Base-by-base conservation (phyloP, 2,797 vertebrate genomes). In the Phrynocephalus vlangalii region DNA sequence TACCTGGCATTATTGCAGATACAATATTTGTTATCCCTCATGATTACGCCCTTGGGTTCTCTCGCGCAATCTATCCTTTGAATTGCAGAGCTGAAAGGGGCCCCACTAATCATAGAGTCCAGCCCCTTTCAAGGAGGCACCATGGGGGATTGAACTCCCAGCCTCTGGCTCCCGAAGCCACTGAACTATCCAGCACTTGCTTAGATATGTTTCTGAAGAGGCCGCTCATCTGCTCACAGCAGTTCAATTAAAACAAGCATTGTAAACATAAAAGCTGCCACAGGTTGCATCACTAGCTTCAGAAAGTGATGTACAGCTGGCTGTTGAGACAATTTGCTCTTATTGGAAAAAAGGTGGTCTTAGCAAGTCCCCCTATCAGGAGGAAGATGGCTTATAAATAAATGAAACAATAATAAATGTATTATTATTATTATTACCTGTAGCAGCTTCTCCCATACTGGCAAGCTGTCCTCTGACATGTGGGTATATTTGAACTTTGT, bases 391-490 rank as follows among this genome's bases (percentile, higher is more conserved):
- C 38, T 44, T 44, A 44, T 44, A 44, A 44, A 44, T 44, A 44
- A 44, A 44, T 44, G 38, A 44, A 44, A 44, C 38, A 44, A 44
- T 44, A 44, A 44, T 44, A 44, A 86, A 79, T 94, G 89, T 63
- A 67, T 56, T 0, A 5, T 18, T 44, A 22, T 89, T 90, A 11
- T 18, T n/a, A n/a, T 90, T 97, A 99, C 98, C 98, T 99, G 97
- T 99, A 99, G 95, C 99, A 99, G 88, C 91, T 95, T 90, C 91
- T 95, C 92, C 98, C 98, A 85, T 98, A 99, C 20, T 98, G 97
- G 96, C 98, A 99, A 72, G 97, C 90, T 0, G 84, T 94, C 86
- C 98, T 97, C 88, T 89, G 95, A 82, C 0, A 82, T 30, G 92
- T 91, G 71, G 79, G 93, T 85, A 93, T 86, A 86, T 89, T 91